phyloP scores from a whole-genome alignment of 2,797 vertebrate species.

The Geotrypetes seraphini region DNA sequence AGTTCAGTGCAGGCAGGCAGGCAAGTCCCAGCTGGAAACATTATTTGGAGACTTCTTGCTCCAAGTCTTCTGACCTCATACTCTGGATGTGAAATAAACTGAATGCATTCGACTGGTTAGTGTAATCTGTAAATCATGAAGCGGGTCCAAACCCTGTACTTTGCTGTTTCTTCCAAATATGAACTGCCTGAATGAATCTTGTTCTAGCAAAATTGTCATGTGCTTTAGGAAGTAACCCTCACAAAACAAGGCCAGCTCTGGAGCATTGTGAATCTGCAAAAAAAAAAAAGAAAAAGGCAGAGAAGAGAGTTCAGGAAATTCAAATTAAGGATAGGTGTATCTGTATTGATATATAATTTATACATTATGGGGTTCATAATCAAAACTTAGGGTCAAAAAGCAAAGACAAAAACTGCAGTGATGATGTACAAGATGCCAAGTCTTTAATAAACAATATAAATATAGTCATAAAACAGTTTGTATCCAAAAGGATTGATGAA shows the following conservation, averaged over 20 bases:
- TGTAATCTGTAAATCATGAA: slow-evolving; percentile 75
- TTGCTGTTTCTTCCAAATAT: slow-evolving; percentile 73
- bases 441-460: too few species aligned
- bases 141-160: slow-evolving; percentile 67
- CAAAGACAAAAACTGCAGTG: too few species aligned
- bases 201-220: slow-evolving; percentile 81
- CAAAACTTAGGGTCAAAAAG: too few species aligned
- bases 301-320: too few species aligned
- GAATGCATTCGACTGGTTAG: slow-evolving; percentile 76
- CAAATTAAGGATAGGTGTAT: too few species aligned
- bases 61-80: slow-evolving; percentile 51
- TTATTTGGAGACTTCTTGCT: neutral
- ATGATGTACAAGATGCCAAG: too few species aligned
- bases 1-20: neutral
- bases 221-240: slow-evolving; percentile 91
- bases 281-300: neutral
- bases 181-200: slow-evolving; percentile 74
- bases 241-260: slow-evolving; percentile 75
- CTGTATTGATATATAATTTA: too few species aligned
- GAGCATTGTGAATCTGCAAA: slow-evolving; percentile 67
- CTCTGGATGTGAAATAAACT: slow-evolving; percentile 74
- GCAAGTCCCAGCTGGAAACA: neutral
- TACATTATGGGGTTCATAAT: too few species aligned
- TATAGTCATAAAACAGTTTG: too few species aligned
- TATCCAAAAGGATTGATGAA: too few species aligned